A percentile compares a stretch with the other conserved stretches of the same genome.
phyloP scores from a whole-genome alignment of 2,113 vertebrate genomes.

The Saccopteryx bilineata region DNA sequence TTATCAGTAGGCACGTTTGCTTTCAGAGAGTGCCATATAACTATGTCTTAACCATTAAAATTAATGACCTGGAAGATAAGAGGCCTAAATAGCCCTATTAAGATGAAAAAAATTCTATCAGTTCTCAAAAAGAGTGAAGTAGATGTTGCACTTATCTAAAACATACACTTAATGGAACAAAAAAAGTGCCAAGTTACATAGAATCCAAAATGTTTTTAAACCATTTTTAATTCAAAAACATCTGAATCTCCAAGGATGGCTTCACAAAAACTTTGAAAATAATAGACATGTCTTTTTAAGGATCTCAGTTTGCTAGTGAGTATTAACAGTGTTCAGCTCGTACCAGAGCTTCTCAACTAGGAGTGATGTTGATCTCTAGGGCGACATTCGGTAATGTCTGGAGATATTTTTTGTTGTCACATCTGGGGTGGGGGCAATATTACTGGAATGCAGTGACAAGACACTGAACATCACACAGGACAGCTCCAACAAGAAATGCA shows the following conservation, averaged over 20 bases:
- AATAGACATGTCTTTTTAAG: background rate
- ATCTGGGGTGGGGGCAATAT: accelerated
- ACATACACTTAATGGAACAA: slow-evolving; percentile 29
- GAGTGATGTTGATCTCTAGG: background rate
- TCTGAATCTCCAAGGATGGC: background rate
- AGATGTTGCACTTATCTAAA: slow-evolving; percentile 57
- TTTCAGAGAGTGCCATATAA: slow-evolving; percentile 55
- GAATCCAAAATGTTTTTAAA: slow-evolving; percentile 43
- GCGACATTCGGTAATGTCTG: background rate
- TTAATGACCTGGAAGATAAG: slow-evolving; percentile 72
- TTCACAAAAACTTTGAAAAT: background rate
- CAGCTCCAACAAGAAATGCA: too few species aligned
- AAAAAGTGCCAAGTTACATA: background rate
- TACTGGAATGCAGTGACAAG: background rate
- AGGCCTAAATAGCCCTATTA: slow-evolving; percentile 60
- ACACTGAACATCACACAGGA: background rate
- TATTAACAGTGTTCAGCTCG: background rate
- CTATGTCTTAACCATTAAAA: slow-evolving; percentile 71
- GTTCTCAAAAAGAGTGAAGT: slow-evolving; percentile 54
- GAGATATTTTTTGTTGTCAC: background rate
- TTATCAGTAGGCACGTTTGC: slow-evolving; percentile 15
- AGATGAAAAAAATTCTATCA: slow-evolving; percentile 46
- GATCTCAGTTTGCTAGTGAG: background rate
- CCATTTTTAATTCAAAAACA: slow-evolving; percentile 55
- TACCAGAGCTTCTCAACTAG: background rate